Evolutionary conservation across 2,113 vertebrate species (phyloP).

Genomic region (Rhea americana): DNA sequence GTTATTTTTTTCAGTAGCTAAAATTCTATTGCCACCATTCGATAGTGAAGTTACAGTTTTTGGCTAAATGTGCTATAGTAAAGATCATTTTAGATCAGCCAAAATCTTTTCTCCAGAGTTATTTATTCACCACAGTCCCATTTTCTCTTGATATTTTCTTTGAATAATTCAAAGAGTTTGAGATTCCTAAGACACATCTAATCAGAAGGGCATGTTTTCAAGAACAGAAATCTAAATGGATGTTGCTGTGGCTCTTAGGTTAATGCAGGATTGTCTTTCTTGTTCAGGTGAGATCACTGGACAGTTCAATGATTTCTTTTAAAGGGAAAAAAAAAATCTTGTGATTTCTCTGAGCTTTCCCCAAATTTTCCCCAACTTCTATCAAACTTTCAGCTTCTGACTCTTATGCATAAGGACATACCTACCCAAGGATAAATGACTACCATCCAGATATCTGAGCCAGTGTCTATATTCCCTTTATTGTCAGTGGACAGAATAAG

Average conservation of each 20-base stretch:
- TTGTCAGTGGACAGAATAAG: neutral
- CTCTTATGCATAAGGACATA: neutral
- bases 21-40: neutral
- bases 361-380: neutral
- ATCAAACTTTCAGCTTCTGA: neutral
- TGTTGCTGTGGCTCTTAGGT: neutral
- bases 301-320: neutral
- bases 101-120: neutral
- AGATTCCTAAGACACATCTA: neutral
- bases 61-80: neutral
- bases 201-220: neutral
- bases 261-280: neutral
- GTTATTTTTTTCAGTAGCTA: neutral
- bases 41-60: neutral
- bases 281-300: neutral
- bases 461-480: neutral
- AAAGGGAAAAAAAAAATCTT: neutral
- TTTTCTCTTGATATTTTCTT: neutral
- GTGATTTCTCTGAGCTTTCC: neutral
- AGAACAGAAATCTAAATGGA: neutral
- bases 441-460: neutral
- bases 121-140: neutral
- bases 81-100: neutral
- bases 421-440: neutral
- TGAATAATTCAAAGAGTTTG: neutral